Base-by-base conservation (phyloP, 2,113 vertebrate genomes). In the Galbula dea region DNA sequence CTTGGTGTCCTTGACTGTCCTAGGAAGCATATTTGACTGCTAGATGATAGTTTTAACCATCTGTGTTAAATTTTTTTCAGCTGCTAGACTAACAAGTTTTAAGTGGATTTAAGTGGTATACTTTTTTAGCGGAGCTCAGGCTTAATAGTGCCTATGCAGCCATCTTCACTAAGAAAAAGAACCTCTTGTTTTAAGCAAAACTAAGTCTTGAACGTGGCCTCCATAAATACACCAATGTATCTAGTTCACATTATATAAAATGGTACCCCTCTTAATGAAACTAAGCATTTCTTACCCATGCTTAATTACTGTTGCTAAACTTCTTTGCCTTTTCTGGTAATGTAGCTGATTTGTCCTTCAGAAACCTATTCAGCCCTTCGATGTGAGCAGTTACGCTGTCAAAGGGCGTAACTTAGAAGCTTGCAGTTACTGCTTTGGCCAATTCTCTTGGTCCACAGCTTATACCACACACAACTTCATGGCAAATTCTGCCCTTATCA, bases 1-100 rank as follows among this genome's bases (percentile, higher is more conserved):
- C n/a, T n/a, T n/a, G n/a, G n/a, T n/a, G n/a, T n/a, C n/a, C n/a
- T n/a, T n/a, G n/a, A n/a, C n/a, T 54, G 15, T 74, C 4, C 3
- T 15, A 32, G 13, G 22, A 65, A n/a, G 19, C 14, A 4, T 18
- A 36, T 30, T 10, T 62, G 17, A 59, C 29, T n/a, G 23, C 30
- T 5, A 41, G 19, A 29, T 29, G 15, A 15, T 11, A 30, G 0
- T 26, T 4, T 43, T 26, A 43, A 36, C 30, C 37, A 55, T 3
- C 22, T 1, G 0, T 9, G n/a, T n/a, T n/a, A n/a, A n/a, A 6
- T 48, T 39, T 74, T 48, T 55, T 24, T 57, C 34, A 78, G 30
- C 29, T 30, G 7, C 59, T 8, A 57, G 19, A 32, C 17, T 22
- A 36, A 45, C 46, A 52, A n/a, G n/a, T 27, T 18, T 48, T 37